Evolutionary conservation across 2,888 invertebrate genomes (phyloP).

Genomic region (Sinohyriopsis cumingii): DNA sequence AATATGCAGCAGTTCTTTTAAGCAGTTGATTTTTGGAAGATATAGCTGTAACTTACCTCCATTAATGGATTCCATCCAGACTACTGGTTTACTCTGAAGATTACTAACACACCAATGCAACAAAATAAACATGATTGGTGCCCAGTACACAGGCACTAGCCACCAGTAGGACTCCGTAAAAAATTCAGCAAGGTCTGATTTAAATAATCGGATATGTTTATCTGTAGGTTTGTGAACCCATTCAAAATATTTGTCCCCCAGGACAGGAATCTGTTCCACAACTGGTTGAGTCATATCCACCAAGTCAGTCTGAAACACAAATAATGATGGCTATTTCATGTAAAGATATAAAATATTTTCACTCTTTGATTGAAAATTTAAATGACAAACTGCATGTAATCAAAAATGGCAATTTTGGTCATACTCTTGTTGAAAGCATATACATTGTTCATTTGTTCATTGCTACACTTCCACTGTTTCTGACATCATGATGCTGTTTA

Average conservation of each 20-base stretch:
- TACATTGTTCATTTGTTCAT: too few species aligned
- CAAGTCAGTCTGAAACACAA: slow-evolving; percentile 60
- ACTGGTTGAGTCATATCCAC: slow-evolving; percentile 70
- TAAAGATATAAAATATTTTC: not conserved
- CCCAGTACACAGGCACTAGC: slow-evolving; percentile 64
- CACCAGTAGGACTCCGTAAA: slow-evolving; percentile 64
- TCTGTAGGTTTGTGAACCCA: slow-evolving; percentile 74
- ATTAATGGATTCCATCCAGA: slow-evolving; percentile 30
- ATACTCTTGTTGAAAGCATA: too few species aligned
- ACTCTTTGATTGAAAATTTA: too few species aligned
- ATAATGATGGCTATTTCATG: not conserved
- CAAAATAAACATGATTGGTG: slow-evolving; percentile 49
- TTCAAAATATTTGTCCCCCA: slow-evolving; percentile 71
- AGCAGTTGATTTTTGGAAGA: too few species aligned
- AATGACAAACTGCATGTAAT: too few species aligned
- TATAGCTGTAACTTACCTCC: slow-evolving; percentile 23
- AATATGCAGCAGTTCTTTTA: too few species aligned
- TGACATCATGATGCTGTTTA: too few species aligned
- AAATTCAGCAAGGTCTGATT: slow-evolving; percentile 59
- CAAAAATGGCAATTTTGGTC: too few species aligned
- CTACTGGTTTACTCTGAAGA: slow-evolving; percentile 29
- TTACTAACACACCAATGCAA: slow-evolving; percentile 37
- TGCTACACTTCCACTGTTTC: too few species aligned
- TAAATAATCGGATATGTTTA: slow-evolving; percentile 70
- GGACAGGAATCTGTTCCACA: slow-evolving; percentile 67